Conservation (phyloP, 2,888 invertebrate species). For the Cetonia aurata region DNA sequence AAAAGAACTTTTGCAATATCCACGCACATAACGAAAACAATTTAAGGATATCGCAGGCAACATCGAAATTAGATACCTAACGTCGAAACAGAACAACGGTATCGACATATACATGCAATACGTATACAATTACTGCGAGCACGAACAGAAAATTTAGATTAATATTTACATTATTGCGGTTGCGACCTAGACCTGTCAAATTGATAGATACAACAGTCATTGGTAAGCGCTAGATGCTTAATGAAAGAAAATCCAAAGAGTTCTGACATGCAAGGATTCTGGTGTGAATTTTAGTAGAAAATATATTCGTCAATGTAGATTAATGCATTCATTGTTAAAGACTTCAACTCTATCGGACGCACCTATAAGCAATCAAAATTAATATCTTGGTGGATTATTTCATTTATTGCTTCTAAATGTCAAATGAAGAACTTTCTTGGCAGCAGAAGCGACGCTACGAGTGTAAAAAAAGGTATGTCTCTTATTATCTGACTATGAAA, state of each 20-base stretch:
- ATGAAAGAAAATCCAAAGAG: slow-evolving; percentile 12
- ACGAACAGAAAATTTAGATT: slow-evolving; percentile 32
- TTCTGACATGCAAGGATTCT: slow-evolving; percentile 23
- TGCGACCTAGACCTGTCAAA: slow-evolving; percentile 45
- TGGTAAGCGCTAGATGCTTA: slow-evolving; percentile 27
- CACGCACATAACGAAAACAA: slow-evolving; percentile 18
- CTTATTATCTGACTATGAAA: no score
- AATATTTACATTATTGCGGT: slow-evolving; percentile 37
- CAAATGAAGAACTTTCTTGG: no score
- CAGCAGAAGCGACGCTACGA: no score
- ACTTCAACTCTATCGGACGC: not conserved
- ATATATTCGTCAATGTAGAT: slow-evolving; percentile 10
- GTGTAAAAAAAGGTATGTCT: no score
- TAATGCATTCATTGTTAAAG: not conserved
- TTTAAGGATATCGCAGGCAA: slow-evolving; percentile 14
- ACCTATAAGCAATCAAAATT: not conserved
- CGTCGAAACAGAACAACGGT: slow-evolving; percentile 11
- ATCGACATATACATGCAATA: slow-evolving; percentile 1
- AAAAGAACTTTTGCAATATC: slow-evolving; percentile 9
- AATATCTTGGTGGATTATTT: no score
- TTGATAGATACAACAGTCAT: slow-evolving; percentile 36
- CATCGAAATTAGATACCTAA: slow-evolving; percentile 27
- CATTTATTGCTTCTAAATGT: no score
- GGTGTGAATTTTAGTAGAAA: slow-evolving; percentile 1
- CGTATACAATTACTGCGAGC: slow-evolving; percentile 9